Evolutionary conservation across 2,113 vertebrate genomes (phyloP).

Genomic region (Rhineura floridana): DNA sequence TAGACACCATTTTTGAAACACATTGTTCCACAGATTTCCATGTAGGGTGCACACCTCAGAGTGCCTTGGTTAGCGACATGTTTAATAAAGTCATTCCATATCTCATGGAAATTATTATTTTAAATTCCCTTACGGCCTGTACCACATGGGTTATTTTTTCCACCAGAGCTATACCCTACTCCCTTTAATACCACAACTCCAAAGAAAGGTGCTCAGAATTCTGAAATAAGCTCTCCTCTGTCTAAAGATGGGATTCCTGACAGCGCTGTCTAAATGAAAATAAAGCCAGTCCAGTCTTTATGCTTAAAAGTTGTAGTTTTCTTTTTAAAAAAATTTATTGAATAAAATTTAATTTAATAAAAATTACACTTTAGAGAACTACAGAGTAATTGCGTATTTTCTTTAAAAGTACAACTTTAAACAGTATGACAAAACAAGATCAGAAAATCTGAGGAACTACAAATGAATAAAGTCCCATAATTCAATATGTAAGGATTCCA

Average conservation of each 20-base stretch:
- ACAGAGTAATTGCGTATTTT: background rate
- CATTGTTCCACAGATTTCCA: too few relatives aligned
- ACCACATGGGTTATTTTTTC: too few relatives aligned
- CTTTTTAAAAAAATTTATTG: background rate
- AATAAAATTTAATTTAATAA: conserved; percentile 21
- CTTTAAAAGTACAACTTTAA: background rate
- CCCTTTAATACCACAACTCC: too few relatives aligned
- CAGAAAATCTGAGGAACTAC: background rate
- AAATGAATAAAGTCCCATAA: background rate
- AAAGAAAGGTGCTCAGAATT: background rate
- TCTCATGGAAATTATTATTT: too few relatives aligned
- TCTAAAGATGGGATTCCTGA: background rate
- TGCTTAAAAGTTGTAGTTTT: background rate
- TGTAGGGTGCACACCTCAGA: too few relatives aligned
- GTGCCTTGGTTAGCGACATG: too few relatives aligned
- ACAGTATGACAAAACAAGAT: background rate
- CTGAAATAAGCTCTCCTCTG: background rate
- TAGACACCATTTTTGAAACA: too few relatives aligned
- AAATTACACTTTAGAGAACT: background rate
- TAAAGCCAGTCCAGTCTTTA: background rate
- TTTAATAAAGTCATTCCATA: too few relatives aligned
- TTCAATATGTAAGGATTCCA: background rate
- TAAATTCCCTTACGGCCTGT: too few relatives aligned
- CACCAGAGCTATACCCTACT: too few relatives aligned
- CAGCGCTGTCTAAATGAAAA: background rate